Evolutionary conservation across 2,113 vertebrate species (phyloP), one percentile per base, ranked within the genome.

Genomic region (Salvator merianae): DNA sequence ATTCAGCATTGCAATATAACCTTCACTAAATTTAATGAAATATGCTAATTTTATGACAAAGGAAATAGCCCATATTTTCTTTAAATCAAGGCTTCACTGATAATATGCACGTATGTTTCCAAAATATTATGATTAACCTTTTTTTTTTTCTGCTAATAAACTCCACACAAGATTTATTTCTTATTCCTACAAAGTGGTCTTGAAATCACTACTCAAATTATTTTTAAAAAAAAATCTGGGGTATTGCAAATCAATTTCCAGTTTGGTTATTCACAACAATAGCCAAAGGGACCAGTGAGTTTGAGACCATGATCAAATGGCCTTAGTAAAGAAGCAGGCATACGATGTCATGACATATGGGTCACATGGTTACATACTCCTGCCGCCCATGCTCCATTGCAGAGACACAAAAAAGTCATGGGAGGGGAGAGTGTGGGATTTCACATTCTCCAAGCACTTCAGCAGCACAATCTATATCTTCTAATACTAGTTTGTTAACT

Each of bases 1-100:
- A 18, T 72, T 78, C 53, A 84, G 20, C 36, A 71, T 78, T 50
- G 78, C 79, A 84, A 28, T 63, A 72, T 36, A 36, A 62, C 38
- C 28, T 55, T 20, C 82, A 78, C 50, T 62, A 69, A 77, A 77
- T 70, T 28, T 59, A 77, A 77, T 71, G 62, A 66, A 12, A 43
- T 9, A 32, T 70, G 50, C 43, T 34, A 26, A 84, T 71, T 36
- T 70, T 47, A 71, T 24, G 5, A 22, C 18, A 43, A 65, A 66
- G 70, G 28, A 7, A n/a, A 73, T 5, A 43, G 14, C 32, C 12
- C 65, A 43, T 34, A 63, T 84, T 84, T 84, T 43, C 43, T 22
- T n/a, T 83, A 26, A 38, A 65, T 74, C 71, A 74, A 26, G 72
- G 69, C n/a, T 68, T 55, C 63, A 68, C 34, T 53, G 30, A 70